Evolutionary conservation across 2,113 vertebrate species (phyloP).

Genomic region (Hippolais icterina): DNA sequence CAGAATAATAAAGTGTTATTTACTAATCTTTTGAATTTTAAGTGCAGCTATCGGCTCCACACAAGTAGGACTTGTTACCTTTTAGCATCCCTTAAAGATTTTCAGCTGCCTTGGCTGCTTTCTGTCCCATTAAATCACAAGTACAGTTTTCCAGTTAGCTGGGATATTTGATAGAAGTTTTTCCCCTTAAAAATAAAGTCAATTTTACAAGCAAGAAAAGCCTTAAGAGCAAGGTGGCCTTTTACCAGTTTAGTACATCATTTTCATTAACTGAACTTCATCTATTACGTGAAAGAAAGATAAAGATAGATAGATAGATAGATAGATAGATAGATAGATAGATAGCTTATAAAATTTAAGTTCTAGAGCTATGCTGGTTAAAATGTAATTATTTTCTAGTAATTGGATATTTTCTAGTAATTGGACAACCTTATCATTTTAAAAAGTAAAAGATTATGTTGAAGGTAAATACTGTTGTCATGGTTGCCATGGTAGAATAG

Average conservation of each 20-base stretch:
- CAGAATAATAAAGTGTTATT: neutral
- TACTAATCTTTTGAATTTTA: conserved; percentile 41
- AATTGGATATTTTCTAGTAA: neutral
- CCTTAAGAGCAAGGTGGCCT: neutral
- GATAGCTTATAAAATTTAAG: neutral
- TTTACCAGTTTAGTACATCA: neutral
- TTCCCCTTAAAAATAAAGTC: neutral
- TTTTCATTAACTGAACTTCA: conserved; percentile 22
- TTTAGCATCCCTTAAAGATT: conserved; percentile 23
- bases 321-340: neutral
- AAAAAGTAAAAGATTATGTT: neutral
- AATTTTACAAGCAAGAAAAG: neutral
- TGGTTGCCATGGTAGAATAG: neutral
- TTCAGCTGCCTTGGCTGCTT: neutral
- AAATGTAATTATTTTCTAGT: neutral
- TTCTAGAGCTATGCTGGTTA: neutral
- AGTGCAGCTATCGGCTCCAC: neutral
- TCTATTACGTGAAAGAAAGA: neutral
- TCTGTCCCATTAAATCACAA: conserved; percentile 24
- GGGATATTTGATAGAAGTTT: neutral
- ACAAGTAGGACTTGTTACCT: conserved; percentile 17
- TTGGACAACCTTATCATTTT: neutral
- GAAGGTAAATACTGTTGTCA: neutral
- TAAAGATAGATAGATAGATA: neutral
- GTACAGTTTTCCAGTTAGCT: conserved; percentile 39